phyloP scores from a whole-genome alignment of 2,888 invertebrate genomes.

The Hyppa rectilinea region DNA sequence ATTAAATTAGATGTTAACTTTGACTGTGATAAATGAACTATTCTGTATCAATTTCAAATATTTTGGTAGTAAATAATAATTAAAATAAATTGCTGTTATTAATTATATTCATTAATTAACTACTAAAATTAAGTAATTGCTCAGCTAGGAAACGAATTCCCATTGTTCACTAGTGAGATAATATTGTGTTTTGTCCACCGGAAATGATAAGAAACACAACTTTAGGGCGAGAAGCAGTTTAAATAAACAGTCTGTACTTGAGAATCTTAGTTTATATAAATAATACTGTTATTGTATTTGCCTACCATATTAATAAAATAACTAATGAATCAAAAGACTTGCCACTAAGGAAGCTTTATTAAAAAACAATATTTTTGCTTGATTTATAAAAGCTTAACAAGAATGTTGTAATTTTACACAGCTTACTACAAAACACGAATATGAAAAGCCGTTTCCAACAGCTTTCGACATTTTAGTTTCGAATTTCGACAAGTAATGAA shows the following conservation, averaged over 20 bases:
- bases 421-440: background rate
- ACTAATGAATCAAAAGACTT: no score
- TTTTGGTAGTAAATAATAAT: slow-evolving; percentile 1
- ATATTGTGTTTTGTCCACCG: slow-evolving; percentile 45
- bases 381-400: background rate
- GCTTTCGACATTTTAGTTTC: no score
- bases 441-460: background rate
- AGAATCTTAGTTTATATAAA: slow-evolving; percentile 11
- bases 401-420: background rate
- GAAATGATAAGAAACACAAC: slow-evolving; percentile 45
- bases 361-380: no score
- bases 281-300: background rate
- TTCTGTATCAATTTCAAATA: slow-evolving; percentile 22
- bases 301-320: background rate
- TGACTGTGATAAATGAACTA: slow-evolving; percentile 41
- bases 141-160: slow-evolving; percentile 48
- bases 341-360: background rate
- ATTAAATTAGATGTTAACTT: background rate
- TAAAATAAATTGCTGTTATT: slow-evolving; percentile 28
- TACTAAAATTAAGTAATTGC: slow-evolving; percentile 46
- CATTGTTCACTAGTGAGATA: slow-evolving; percentile 57
- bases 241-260: slow-evolving; percentile 26
- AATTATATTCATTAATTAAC: slow-evolving; percentile 51
- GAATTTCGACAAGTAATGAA: background rate
- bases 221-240: slow-evolving; percentile 26